Base-by-base conservation (phyloP, 1,140 invertebrate genomes). In the Tachypleus tridentatus region DNA sequence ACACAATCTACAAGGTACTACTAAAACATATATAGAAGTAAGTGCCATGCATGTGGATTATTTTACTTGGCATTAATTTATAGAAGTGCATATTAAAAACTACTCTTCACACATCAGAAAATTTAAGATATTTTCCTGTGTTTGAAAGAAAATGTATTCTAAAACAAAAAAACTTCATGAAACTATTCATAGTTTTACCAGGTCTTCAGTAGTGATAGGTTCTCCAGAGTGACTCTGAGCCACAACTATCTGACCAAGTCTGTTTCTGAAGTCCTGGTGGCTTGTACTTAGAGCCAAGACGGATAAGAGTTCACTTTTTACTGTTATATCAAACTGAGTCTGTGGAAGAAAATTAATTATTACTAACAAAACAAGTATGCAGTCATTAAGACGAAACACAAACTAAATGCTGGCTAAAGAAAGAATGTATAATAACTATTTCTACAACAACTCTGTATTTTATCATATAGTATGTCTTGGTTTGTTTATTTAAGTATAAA, bases 231-330 rank as follows among this genome's bases (percentile, higher is more conserved):
- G 5, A 57, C 78, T 77, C 68, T 83, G 91, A 75, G 88, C 97
- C 6, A 99, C 91, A 2, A 99, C 94, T 83, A 99, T 98, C 66
- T 84, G 85, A 0, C 87, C 84, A 10, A 99, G 80, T 54, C 93
- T 82, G 59, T 85, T 77, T 74, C 96, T 92, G 83, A 98, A 91
- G 74, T 99, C 95, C 5, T 84, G 57, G 66, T 85, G 72, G 66
- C 77, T 74, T 8, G 78, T 79, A 49, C 81, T 80, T 57, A 85
- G 72, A 7, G 84, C 83, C 49, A 85, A 73, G 60, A 99, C 88
- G 0, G 97, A 96, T 97, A 99, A 99, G 61, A 99, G 89, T 82
- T 99, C 97, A 76, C 93, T 97, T 4, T 93, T 92, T 47, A 99
- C 97, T 8, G 92, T 85, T 67, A 99, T 98, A 68, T 90, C 85